Evolutionary conservation across 2,797 vertebrate species (phyloP).

Genomic region (Tokudaia muenninki): DNA sequence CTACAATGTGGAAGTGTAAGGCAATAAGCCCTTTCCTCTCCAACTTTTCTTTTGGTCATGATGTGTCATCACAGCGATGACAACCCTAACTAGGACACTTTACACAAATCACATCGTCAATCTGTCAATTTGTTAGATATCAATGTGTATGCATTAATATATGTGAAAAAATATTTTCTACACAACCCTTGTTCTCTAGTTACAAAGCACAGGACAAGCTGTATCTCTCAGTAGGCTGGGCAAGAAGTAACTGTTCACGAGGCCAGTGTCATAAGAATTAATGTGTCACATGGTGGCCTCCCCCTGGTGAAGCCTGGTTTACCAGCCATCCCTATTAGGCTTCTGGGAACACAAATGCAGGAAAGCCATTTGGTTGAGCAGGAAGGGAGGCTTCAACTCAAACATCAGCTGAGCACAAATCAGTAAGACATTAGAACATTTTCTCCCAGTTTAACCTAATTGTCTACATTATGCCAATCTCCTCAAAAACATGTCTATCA

Average conservation of each 20-base stretch:
- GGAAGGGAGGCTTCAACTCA: slow-evolving; percentile 17
- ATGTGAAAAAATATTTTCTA: not conserved
- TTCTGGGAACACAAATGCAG: not conserved
- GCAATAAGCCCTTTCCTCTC: not conserved
- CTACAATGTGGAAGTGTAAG: not conserved
- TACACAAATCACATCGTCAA: slow-evolving; percentile 8
- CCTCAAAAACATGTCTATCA: slow-evolving; percentile 31
- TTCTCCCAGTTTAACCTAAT: slow-evolving; percentile 51
- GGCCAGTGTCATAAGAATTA: not conserved
- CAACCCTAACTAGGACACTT: not conserved
- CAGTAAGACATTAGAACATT: slow-evolving; percentile 35
- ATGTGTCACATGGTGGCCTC: not conserved
- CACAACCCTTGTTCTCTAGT: not conserved
- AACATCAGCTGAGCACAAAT: not conserved
- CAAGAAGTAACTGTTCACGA: not conserved
- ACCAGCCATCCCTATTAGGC: not conserved
- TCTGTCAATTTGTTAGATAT: not conserved
- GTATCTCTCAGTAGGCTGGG: not conserved
- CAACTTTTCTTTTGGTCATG: not conserved
- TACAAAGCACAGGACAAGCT: not conserved
- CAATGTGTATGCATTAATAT: not conserved
- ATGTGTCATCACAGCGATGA: not conserved
- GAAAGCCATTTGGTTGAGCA: not conserved
- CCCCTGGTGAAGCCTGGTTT: not conserved
- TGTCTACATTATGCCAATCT: slow-evolving; percentile 47